Percentiles rank a stretch among this genome's conserved stretches.
Conservation (phyloP, 1,140 invertebrate genomes). For the Anthonomus grandis region DNA sequence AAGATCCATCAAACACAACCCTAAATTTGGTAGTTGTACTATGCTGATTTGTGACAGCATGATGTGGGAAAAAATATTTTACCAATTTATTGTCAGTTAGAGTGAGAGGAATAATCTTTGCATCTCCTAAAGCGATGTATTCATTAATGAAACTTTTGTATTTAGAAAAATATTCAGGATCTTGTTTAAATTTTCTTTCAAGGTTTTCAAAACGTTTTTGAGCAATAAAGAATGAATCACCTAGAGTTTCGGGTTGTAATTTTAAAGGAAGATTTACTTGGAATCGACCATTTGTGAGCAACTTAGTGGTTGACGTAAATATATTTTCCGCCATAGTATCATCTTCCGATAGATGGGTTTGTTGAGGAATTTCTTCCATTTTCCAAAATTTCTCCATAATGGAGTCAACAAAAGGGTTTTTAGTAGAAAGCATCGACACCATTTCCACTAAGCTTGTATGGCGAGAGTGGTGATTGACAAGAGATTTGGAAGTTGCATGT, state of each 20-base stretch:
- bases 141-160: conserved; percentile 39
- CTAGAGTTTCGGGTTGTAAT: not conserved
- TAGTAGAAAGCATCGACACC: not conserved
- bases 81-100: conserved; percentile 1
- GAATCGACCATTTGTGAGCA: conserved; percentile 1
- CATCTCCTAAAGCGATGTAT: conserved; percentile 39
- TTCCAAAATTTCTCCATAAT: conserved; percentile 5
- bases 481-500: too few species aligned
- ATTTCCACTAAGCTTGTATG: too few species aligned
- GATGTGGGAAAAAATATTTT: conserved; percentile 49
- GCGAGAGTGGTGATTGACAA: too few species aligned
- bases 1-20: conserved; percentile 46
- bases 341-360: not conserved
- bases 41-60: conserved; percentile 41
- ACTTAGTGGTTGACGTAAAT: not conserved
- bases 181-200: conserved; percentile 19
- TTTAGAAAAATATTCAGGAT: conserved; percentile 3
- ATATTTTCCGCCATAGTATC: conserved; percentile 2
- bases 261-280: conserved; percentile 18
- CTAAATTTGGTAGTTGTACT: conserved; percentile 39
- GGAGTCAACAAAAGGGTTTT: not conserved
- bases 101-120: conserved; percentile 23
- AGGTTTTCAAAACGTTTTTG: conserved; percentile 14
- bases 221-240: conserved; percentile 8
- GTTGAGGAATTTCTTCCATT: not conserved